Base-by-base conservation (phyloP, 2,113 vertebrate species). In the Xiphias gladius region DNA sequence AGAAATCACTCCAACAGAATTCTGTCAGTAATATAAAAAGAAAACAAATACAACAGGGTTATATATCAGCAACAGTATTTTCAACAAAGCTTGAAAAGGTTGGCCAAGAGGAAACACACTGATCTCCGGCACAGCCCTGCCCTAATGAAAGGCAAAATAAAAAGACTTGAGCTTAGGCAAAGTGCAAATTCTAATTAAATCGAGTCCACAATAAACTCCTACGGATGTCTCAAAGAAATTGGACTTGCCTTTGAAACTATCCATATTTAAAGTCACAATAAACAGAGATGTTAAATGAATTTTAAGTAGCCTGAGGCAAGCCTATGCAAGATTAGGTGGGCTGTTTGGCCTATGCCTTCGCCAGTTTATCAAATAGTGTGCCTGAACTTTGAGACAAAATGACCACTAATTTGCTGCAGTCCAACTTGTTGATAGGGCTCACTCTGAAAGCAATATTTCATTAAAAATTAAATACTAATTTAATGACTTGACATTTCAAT, bases 401-500 rank as follows among this genome's bases (percentile, higher is more conserved):
- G 39, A 88, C 79, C 68, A 50, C 71, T 76, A 63, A 88, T 89
- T 83, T 88, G 32, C 52, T 69, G 66, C 50, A 75, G 83, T 61
- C 54, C 26, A 55, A 85, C 59, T 43, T 85, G 74, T 68, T 85
- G 66, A 88, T 84, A 61, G 67, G 22, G 10, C 24, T 75, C 35
- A 74, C 28, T 79, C 50, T 39, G 50, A 58, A 48, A 57, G 59
- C 52, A 86, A 71, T 86, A 86, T 86, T 86, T 61, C 66, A 85
- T 88, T 76, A 76, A 88, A 89, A 88, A 58, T 76, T 2, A 64
- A 86, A 82, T 52, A 43, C 66, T 79, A 82, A 89, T 81, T 84
- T 85, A 71, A 79, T 67, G 79, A 50, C 30, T 59, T 87, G 72
- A 84, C 69, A 88, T 88, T 91, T 90, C 78, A 87, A 88, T 88